phyloP scores from a whole-genome alignment of 2,888 invertebrate genomes.

The Elmis aenea region DNA sequence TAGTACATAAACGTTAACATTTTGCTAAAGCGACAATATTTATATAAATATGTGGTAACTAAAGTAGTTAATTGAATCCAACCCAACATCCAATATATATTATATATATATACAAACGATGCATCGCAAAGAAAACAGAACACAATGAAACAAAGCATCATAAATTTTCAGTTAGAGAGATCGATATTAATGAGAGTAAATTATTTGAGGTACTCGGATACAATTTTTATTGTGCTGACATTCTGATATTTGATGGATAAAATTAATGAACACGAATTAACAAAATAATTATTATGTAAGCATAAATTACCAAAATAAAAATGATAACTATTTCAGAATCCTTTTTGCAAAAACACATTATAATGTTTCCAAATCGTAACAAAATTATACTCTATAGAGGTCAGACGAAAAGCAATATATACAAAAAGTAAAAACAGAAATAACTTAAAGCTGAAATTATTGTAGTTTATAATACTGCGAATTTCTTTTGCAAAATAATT shows the following conservation, averaged over 20 bases:
- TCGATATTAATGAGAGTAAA: constrained; percentile 27
- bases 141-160: constrained; percentile 6
- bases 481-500: constrained; percentile 11
- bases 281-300: no score
- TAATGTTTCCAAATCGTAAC: no score
- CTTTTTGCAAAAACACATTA: no score
- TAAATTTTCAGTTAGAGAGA: constrained; percentile 19
- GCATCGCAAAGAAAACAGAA: constrained; percentile 8
- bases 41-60: constrained; percentile 39
- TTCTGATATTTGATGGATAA: constrained; percentile 16
- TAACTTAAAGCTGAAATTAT: constrained; percentile 9
- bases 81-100: constrained; percentile 31
- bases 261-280: no score
- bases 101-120: constrained; percentile 13
- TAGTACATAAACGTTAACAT: not conserved
- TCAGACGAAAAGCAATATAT: constrained; percentile 1
- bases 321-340: no score
- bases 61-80: constrained; percentile 34
- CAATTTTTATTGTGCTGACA: constrained; percentile 25
- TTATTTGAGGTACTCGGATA: constrained; percentile 25
- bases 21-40: constrained; percentile 15
- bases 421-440: constrained; percentile 8
- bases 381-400: no score
- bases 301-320: no score
- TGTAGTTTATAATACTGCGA: constrained; percentile 23